Percentiles rank a stretch among this genome's conserved stretches.
Evolutionary conservation across 1,140 invertebrate genomes (phyloP).

Genomic region (Pararge aegeria): DNA sequence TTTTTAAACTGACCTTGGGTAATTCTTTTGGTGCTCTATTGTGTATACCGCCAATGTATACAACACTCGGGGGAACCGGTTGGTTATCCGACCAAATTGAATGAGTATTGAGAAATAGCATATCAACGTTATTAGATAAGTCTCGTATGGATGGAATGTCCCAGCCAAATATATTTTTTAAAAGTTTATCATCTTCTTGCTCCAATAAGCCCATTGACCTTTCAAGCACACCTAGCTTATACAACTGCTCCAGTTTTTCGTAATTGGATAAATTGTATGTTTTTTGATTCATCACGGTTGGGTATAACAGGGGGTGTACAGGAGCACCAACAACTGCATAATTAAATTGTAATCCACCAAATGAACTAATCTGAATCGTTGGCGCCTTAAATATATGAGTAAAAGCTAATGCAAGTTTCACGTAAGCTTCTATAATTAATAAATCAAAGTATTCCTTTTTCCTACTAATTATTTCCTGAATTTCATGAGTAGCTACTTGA

Average conservation of each 20-base stretch:
- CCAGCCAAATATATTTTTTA: slow-evolving; percentile 33
- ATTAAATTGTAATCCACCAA: slow-evolving; percentile 27
- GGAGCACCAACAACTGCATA: slow-evolving; percentile 27
- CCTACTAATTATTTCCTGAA: slow-evolving; percentile 35
- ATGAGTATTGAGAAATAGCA: slow-evolving; percentile 81
- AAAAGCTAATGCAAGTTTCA: slow-evolving; percentile 22
- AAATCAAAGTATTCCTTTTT: slow-evolving; percentile 41
- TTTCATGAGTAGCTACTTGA: slow-evolving; percentile 28
- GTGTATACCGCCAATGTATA: slow-evolving; percentile 81
- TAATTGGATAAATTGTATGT: slow-evolving; percentile 31
- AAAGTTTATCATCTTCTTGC: background rate
- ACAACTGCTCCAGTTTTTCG: slow-evolving; percentile 47
- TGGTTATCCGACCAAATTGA: slow-evolving; percentile 73
- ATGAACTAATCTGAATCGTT: slow-evolving; percentile 37
- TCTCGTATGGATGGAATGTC: slow-evolving; percentile 40
- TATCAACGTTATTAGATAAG: slow-evolving; percentile 41
- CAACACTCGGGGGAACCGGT: slow-evolving; percentile 77
- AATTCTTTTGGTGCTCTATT: slow-evolving; percentile 3
- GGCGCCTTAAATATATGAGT: slow-evolving; percentile 43
- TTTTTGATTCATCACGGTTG: slow-evolving; percentile 9
- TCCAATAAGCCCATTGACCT: background rate
- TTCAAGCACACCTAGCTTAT: background rate
- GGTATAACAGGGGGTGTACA: slow-evolving; percentile 30
- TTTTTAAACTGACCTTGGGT: slow-evolving; percentile 10
- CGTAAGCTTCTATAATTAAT: slow-evolving; percentile 34